phyloP scores from a whole-genome alignment of 2,888 invertebrate species.

The Cylindroiulus punctatus region DNA sequence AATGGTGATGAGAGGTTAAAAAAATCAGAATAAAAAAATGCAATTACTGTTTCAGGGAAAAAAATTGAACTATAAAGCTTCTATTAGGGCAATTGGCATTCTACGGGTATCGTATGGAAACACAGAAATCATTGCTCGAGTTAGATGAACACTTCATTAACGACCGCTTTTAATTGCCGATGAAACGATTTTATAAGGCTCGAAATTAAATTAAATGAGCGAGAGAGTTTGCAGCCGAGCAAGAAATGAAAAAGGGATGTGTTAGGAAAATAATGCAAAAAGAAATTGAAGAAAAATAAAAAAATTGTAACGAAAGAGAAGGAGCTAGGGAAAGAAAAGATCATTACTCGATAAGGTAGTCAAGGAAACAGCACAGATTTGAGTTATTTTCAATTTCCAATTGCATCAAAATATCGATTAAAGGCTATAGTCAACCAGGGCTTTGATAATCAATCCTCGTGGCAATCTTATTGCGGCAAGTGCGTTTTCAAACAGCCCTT shows the following conservation, averaged over 20 bases:
- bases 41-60: not conserved
- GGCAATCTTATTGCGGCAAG: not conserved
- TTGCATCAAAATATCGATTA: conserved; percentile 47
- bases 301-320: not conserved
- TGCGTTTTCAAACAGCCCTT: not conserved
- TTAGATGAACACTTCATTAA: conserved; percentile 42
- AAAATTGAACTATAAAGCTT: not conserved
- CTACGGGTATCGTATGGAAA: not conserved
- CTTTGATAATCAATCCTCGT: not conserved
- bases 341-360: conserved; percentile 45
- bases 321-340: not conserved
- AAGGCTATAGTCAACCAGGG: not conserved
- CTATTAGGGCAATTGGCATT: conserved; percentile 28
- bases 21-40: not conserved
- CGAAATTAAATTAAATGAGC: conserved; percentile 8
- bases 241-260: not conserved
- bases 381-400: conserved; percentile 37
- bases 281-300: not conserved
- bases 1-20: not conserved
- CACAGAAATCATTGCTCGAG: conserved; percentile 35
- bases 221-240: not conserved
- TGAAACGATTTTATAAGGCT: not conserved
- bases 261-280: conserved; percentile 22
- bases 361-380: conserved; percentile 47
- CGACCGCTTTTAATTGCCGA: conserved; percentile 28